Evolutionary conservation across 1,140 invertebrate species (phyloP).

Genomic region (Drosophila nigrodunni): DNA sequence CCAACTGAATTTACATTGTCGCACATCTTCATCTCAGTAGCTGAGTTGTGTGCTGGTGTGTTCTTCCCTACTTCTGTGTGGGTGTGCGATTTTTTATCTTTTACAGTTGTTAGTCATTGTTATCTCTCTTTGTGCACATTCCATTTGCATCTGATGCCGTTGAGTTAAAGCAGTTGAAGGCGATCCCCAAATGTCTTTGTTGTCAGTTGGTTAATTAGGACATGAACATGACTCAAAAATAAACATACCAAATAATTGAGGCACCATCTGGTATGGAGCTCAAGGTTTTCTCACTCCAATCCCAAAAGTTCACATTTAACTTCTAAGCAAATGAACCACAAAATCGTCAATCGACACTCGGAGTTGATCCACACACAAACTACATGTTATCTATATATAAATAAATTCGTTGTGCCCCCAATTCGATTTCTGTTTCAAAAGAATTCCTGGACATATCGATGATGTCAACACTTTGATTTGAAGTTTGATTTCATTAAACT

Average conservation of each 20-base stretch:
- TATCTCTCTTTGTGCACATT: constrained; percentile 51
- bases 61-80: background rate
- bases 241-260: constrained; percentile 1
- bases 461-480: constrained; percentile 41
- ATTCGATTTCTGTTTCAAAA: constrained; percentile 45
- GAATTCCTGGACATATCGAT: background rate
- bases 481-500: constrained; percentile 6
- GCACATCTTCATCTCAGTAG: constrained; percentile 44
- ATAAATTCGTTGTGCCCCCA: constrained; percentile 31
- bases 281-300: constrained; percentile 16
- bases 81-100: constrained; percentile 56
- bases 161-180: background rate
- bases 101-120: constrained; percentile 63
- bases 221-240: constrained; percentile 59
- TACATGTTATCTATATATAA: background rate
- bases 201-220: constrained; percentile 72
- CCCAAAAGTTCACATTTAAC: background rate
- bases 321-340: constrained; percentile 1
- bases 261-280: constrained; percentile 45
- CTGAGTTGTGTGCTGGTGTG: background rate
- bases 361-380: too few species aligned
- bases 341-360: constrained; percentile 10
- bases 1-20: constrained; percentile 68
- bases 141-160: constrained; percentile 9
- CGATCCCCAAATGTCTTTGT: constrained; percentile 49